A percentile compares a stretch with the other conserved stretches of the same genome.
Evolutionary conservation across 2,113 vertebrate genomes (phyloP).

Genomic region (Herpetotheres cachinnans): DNA sequence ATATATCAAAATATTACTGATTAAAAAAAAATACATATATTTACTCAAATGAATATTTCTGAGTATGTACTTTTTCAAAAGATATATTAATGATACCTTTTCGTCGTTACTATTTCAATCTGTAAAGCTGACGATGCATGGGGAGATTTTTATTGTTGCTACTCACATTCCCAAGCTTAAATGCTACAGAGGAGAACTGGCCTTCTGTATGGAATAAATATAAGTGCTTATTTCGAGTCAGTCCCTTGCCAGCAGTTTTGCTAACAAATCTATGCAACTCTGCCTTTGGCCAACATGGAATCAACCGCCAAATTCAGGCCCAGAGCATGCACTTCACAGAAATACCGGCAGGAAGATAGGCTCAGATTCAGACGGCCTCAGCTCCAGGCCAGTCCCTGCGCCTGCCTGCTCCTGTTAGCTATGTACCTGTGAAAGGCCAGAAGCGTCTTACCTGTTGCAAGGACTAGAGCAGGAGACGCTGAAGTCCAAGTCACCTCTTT

Average conservation of each 20-base stretch:
- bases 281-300: neutral
- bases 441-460: neutral
- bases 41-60: neutral
- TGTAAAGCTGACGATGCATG: neutral
- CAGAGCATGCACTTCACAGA: neutral
- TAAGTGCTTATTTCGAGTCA: neutral
- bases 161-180: neutral
- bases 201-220: neutral
- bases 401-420: neutral
- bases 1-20: neutral
- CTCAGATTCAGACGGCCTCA: neutral
- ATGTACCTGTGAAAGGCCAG: neutral
- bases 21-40: constrained; percentile 33
- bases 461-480: neutral
- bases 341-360: fast-evolving
- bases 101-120: neutral
- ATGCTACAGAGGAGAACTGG: neutral
- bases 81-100: fast-evolving
- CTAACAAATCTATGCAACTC: neutral
- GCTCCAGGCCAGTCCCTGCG: neutral
- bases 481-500: neutral
- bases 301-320: neutral
- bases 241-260: neutral
- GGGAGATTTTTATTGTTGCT: neutral
- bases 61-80: neutral